phyloP scores from a whole-genome alignment of 1,140 invertebrate species.

The Microplitis mediator region DNA sequence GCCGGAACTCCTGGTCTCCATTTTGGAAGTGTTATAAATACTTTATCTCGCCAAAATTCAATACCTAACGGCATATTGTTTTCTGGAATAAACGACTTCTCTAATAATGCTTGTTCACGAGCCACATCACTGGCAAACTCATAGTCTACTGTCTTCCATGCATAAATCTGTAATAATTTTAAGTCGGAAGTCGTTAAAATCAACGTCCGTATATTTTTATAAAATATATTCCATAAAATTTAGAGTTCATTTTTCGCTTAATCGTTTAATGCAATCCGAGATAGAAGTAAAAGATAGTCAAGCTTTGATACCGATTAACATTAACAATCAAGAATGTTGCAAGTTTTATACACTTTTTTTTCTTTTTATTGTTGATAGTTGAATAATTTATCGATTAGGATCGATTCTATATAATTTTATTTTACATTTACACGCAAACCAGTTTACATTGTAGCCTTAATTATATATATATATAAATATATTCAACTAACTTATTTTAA shows the following conservation, averaged over 20 bases:
- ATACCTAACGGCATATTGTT: constrained; percentile 78
- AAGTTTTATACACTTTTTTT: no score
- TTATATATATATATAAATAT: no score
- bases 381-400: no score
- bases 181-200: no score
- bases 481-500: no score
- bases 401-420: no score
- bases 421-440: no score
- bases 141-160: constrained; percentile 68
- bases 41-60: constrained; percentile 69
- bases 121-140: constrained; percentile 60
- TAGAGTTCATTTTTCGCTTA: no score
- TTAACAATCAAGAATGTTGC: neutral
- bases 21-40: constrained; percentile 76
- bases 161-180: constrained; percentile 55
- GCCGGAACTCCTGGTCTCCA: constrained; percentile 82
- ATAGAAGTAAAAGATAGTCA: neutral
- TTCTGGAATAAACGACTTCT: constrained; percentile 68
- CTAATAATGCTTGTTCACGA: constrained; percentile 60
- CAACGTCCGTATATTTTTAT: no score
- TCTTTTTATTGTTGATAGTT: no score
- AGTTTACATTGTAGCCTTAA: no score
- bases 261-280: neutral
- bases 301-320: neutral
- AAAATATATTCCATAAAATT: no score